These are phyloP conservation scores for Aphis craccivora DNA, from an alignment of 1,140 invertebrate species.

Conservation along the genomic window DNA sequence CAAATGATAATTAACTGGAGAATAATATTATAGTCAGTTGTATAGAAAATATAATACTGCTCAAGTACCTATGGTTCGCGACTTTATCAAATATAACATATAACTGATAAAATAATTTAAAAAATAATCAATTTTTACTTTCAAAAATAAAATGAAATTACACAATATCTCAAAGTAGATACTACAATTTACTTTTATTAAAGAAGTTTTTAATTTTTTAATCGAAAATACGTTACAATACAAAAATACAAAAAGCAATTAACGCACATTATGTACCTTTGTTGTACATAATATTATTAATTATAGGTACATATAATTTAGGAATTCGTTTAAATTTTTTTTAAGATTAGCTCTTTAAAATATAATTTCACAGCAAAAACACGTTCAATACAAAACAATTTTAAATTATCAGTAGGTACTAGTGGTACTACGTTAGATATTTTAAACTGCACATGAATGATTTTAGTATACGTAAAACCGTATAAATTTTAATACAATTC, in stretches of 20 bases:
- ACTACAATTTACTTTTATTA: not conserved
- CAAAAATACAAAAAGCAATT: not conserved
- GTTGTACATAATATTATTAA: not conserved
- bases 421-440: not conserved
- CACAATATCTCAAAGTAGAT: not conserved
- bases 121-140: not conserved
- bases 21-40: not conserved
- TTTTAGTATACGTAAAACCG: not conserved
- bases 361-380: not conserved
- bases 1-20: not conserved
- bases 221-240: not conserved
- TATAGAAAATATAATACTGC: too few relatives aligned
- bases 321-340: not conserved
- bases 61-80: not conserved
- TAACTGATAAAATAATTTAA: not conserved
- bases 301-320: not conserved
- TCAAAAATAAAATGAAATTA: not conserved
- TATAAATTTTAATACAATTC: not conserved
- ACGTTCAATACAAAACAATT: not conserved
- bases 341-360: not conserved
- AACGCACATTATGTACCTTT: not conserved
- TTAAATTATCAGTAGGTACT: conserved; percentile 1
- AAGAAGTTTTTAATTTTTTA: not conserved
- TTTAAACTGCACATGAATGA: conserved; percentile 29
- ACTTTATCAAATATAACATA: not conserved